A percentile compares a stretch with the other conserved stretches of the same genome.
These are phyloP conservation scores for Poecile montanus DNA, from an alignment of 2,797 vertebrate species.

Conservation along the genomic window DNA sequence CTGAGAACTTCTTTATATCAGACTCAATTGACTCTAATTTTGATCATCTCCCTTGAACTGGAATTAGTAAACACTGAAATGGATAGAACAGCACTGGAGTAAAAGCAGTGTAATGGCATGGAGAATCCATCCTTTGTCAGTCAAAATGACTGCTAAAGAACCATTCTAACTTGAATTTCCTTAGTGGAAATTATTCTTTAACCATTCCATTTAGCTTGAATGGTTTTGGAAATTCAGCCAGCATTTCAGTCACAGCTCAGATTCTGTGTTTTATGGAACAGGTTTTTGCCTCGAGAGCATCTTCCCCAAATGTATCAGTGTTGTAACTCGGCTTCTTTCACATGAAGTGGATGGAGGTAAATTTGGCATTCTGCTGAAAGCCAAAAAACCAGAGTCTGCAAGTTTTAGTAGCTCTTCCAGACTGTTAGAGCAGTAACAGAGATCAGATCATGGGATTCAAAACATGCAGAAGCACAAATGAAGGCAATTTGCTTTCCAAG, in stretches of 20 bases:
- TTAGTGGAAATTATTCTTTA: slow-evolving; percentile 42
- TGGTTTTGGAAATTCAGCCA: slow-evolving; percentile 30
- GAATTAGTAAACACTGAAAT: slow-evolving; percentile 55
- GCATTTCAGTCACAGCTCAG: not conserved
- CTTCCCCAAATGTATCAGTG: slow-evolving; percentile 1
- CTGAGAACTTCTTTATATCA: slow-evolving; percentile 44
- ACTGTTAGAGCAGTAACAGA: not conserved
- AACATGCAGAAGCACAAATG: not conserved
- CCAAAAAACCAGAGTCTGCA: not conserved
- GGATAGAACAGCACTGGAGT: not conserved
- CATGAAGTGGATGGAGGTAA: not conserved
- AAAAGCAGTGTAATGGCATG: not conserved
- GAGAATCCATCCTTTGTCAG: not conserved
- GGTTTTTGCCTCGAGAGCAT: slow-evolving; percentile 40
- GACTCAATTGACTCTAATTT: slow-evolving; percentile 42
- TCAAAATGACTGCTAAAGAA: slow-evolving; percentile 13
- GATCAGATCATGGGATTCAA: not conserved
- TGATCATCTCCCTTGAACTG: slow-evolving; percentile 49
- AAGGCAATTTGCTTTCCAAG: not conserved
- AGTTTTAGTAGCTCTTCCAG: not conserved
- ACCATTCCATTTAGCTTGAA: slow-evolving; percentile 40
- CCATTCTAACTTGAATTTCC: slow-evolving; percentile 15
- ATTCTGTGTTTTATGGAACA: slow-evolving; percentile 35
- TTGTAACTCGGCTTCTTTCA: slow-evolving; percentile 33
- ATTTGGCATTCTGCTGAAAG: slow-evolving; percentile 1